phyloP scores from a whole-genome alignment of 2,113 vertebrate genomes.

The Protobothrops mucrosquamatus region DNA sequence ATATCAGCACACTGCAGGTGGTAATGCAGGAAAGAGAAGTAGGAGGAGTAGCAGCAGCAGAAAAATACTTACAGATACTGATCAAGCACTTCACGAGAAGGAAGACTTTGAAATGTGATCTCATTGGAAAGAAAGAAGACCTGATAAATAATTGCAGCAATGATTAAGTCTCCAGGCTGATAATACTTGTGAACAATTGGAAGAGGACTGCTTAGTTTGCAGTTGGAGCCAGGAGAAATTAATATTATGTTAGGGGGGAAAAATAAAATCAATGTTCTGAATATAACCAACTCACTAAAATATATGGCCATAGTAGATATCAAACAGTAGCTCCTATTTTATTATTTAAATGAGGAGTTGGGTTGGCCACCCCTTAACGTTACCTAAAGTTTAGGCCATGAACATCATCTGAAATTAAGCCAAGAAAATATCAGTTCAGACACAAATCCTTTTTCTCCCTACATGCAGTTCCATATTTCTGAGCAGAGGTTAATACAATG shows the following conservation, averaged over 20 bases:
- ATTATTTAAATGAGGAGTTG: background rate
- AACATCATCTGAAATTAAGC: background rate
- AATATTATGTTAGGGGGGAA: background rate
- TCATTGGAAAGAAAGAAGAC: background rate
- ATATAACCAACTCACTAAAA: background rate
- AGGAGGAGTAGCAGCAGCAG: too few relatives aligned
- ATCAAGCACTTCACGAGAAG: background rate
- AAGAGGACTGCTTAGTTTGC: background rate
- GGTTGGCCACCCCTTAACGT: background rate
- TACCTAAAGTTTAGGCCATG: background rate
- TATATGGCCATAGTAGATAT: background rate
- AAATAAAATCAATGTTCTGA: background rate
- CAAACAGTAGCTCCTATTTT: background rate
- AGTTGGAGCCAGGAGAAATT: background rate
- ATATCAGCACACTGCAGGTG: background rate
- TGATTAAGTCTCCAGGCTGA: background rate
- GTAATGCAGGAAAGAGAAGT: background rate
- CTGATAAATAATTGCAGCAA: background rate
- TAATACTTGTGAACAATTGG: background rate
- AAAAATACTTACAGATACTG: background rate
- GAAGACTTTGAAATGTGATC: background rate
- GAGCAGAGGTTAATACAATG: background rate
- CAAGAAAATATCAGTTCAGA: background rate
- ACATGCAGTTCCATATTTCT: background rate
- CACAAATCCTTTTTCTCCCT: too few relatives aligned